Percentiles rank a stretch among this genome's conserved stretches.
These are phyloP conservation scores for Lucinisca nassula DNA, from an alignment of 2,888 invertebrate genomes.

Conservation along the genomic window DNA sequence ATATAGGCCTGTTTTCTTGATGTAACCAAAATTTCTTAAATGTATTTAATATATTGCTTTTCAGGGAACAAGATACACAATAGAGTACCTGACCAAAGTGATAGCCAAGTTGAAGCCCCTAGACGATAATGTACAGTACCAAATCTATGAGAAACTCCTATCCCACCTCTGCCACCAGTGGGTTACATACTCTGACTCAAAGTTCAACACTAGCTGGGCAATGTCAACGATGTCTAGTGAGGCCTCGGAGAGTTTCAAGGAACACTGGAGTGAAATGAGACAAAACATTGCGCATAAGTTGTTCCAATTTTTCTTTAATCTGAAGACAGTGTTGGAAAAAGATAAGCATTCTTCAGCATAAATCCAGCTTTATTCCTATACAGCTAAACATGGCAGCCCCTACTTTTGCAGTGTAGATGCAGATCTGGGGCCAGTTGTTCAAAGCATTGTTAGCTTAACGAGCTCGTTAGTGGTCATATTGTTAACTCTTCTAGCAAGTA, in stretches of 20 bases:
- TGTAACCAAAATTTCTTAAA: too few relatives aligned
- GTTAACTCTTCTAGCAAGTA: too few relatives aligned
- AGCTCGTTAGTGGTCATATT: too few relatives aligned
- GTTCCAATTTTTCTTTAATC: constrained; percentile 58
- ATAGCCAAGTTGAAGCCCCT: constrained; percentile 91
- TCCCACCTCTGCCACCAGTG: constrained; percentile 92
- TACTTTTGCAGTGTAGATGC: too few relatives aligned
- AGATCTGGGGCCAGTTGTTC: too few relatives aligned
- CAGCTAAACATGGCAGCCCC: too few relatives aligned
- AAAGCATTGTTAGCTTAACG: too few relatives aligned
- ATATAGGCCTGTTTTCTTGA: too few relatives aligned
- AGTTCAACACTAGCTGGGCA: constrained; percentile 60
- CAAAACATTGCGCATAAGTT: constrained; percentile 48
- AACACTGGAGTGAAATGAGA: constrained; percentile 74
- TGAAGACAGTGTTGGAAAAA: constrained; percentile 47
- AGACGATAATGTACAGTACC: constrained; percentile 90
- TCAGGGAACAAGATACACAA: constrained; percentile 91
- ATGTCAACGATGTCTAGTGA: constrained; percentile 47
- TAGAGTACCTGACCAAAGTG: constrained; percentile 93
- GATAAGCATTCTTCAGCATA: background rate
- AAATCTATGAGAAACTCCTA: constrained; percentile 91
- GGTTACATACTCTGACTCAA: constrained; percentile 53
- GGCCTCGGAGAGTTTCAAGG: constrained; percentile 34
- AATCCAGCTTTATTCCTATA: too few relatives aligned
- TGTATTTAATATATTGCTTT: constrained; percentile 17